Evolutionary conservation across 1,140 invertebrate species (phyloP).

Genomic region (Drosophila aff.): DNA sequence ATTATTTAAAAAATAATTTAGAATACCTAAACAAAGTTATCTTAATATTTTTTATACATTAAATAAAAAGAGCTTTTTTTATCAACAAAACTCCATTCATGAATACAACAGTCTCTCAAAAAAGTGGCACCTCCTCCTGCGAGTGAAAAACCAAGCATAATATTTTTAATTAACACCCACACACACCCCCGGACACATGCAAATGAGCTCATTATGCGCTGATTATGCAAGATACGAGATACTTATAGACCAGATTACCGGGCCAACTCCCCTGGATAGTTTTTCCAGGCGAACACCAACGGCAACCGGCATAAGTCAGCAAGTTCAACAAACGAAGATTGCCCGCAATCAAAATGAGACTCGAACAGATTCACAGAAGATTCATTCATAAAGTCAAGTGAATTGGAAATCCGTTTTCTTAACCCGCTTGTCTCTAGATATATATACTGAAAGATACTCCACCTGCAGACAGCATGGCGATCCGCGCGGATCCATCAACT

Average conservation of each 20-base stretch:
- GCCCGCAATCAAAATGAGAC: slow-evolving; percentile 8
- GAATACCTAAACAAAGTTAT: not conserved
- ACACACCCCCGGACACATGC: slow-evolving; percentile 46
- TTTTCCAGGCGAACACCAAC: slow-evolving; percentile 47
- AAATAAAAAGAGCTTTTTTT: not conserved
- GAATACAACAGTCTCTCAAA: not conserved
- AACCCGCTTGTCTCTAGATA: slow-evolving; percentile 55
- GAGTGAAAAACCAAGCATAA: slow-evolving; percentile 38
- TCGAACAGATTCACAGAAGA: slow-evolving; percentile 48
- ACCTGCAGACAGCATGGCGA: slow-evolving; percentile 60
- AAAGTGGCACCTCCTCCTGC: not conserved
- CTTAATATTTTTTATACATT: not conserved
- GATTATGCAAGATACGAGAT: slow-evolving; percentile 69
- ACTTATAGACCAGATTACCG: slow-evolving; percentile 6
- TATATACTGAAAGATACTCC: slow-evolving; percentile 5
- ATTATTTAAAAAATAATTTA: not conserved
- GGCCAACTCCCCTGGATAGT: slow-evolving; percentile 44
- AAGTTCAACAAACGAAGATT: slow-evolving; percentile 63
- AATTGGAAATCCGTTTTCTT: slow-evolving; percentile 80
- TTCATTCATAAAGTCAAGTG: slow-evolving; percentile 78
- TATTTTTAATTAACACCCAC: slow-evolving; percentile 54
- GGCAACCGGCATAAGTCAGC: slow-evolving; percentile 25
- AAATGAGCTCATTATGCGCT: slow-evolving; percentile 77
- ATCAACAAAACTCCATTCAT: slow-evolving; percentile 5
- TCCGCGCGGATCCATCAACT: slow-evolving; percentile 35